Evolutionary conservation across 2,888 invertebrate genomes (phyloP), one percentile per base, ranked within the genome.

Genomic region (Chrysina gloriosa): DNA sequence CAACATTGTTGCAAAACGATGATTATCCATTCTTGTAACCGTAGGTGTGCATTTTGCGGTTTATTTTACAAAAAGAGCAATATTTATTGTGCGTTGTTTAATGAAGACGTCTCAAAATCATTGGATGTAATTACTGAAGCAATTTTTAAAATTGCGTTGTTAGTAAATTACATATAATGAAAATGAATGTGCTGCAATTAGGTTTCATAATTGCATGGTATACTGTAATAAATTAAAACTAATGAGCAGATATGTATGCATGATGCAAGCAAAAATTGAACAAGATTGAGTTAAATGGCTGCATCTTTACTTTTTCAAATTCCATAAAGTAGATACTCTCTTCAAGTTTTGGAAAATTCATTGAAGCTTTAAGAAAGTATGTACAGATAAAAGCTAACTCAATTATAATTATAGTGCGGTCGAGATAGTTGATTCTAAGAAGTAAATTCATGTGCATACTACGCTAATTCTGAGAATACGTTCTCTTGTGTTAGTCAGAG

Each of bases 1-100:
- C 75, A 77, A 77, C 76, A 74, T 45, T 74, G 77, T 78, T 74
- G 70, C 67, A 63, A 64, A 45, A 29, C 68, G 56, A 71, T 72
- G 73, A 71, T 72, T 74, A 75, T 75, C 74, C 70, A 65, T 67
- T 68, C 68, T 34, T 29, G 47, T 42, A 42, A 29, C 14, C 42
- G 14, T 16, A 58, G 25, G 58, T 61, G 58, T 27, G 36, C 21
- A 23, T 16, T 42, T 16, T 6, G 27, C 27, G 42, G 42, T 58
- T 58, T 29, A 14, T 16, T 52, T 61, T 42, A 27, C 27, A 14
- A 9, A 42, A 42, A 52, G 7, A 19, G 52, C 31, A 6, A 42
- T 61, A 61, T 61, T 61, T 61, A 61, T 27, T 61, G 58, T 45
- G 29, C 16, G 39, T 42, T 25, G 27, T 39, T 27, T 61, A 61